phyloP scores from a whole-genome alignment of 2,888 invertebrate genomes.

The Ryuthela nishihirai region DNA sequence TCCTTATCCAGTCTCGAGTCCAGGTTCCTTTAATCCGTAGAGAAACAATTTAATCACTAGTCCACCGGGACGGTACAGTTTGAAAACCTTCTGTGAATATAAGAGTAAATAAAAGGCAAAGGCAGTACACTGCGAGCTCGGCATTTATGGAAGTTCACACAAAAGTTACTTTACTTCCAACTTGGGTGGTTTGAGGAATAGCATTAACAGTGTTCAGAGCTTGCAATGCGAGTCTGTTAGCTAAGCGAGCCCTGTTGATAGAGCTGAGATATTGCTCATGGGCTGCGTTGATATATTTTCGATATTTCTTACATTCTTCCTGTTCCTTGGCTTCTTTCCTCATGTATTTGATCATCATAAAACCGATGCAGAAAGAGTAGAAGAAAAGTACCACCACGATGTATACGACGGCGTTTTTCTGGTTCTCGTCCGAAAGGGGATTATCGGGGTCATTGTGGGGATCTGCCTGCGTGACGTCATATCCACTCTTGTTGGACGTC shows the following conservation, averaged over 20 bases:
- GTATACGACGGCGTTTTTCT: conserved; percentile 45
- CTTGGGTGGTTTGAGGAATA: conserved; percentile 35
- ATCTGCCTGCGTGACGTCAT: background rate
- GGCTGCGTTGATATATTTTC: conserved; percentile 45
- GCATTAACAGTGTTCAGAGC: conserved; percentile 43
- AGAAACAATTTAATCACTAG: too few species aligned
- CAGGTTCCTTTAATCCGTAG: too few species aligned
- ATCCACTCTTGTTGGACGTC: background rate
- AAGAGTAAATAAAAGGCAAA: too few species aligned
- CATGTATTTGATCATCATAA: conserved; percentile 44
- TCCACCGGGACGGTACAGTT: too few species aligned
- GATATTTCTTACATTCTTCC: conserved; percentile 48
- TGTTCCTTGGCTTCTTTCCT: conserved; percentile 43
- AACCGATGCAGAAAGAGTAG: conserved; percentile 42
- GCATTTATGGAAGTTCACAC: too few species aligned
- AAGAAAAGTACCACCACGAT: conserved; percentile 43
- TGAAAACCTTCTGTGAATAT: too few species aligned
- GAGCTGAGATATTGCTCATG: conserved; percentile 28
- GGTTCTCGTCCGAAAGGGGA: background rate
- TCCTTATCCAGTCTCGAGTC: too few species aligned
- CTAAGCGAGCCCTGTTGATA: conserved; percentile 36
- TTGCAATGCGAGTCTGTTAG: conserved; percentile 42
- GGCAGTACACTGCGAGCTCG: too few species aligned
- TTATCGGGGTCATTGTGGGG: background rate
- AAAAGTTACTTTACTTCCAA: conserved; percentile 33